Evolutionary conservation across 2,113 vertebrate genomes (phyloP).

Genomic region (Mustela lutreola): DNA sequence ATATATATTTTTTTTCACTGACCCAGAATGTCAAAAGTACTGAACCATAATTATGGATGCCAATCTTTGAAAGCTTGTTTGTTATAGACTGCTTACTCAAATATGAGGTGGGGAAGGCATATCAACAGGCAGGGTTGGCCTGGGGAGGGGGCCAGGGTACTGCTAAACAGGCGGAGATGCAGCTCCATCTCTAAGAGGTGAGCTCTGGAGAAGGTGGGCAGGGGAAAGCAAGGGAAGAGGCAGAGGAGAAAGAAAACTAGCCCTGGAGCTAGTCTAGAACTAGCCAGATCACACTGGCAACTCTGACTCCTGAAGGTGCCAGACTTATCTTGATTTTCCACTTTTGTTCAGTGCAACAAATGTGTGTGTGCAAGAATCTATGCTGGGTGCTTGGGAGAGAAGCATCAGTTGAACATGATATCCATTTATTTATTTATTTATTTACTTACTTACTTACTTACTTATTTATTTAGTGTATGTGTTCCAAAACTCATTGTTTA

Average conservation of each 20-base stretch:
- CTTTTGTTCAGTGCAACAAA: neutral
- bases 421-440: no score
- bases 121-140: neutral
- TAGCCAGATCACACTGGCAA: neutral
- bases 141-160: neutral
- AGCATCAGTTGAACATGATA: neutral
- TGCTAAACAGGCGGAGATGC: fast-evolving
- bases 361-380: neutral
- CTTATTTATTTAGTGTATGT: no score
- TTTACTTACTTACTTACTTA: no score
- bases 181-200: neutral
- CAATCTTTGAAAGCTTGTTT: neutral
- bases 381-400: neutral
- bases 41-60: neutral
- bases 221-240: no score
- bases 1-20: neutral
- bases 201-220: fast-evolving
- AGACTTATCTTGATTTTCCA: neutral
- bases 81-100: neutral
- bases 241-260: neutral
- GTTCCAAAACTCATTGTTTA: no score
- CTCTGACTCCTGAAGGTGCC: neutral
- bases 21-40: conserved; percentile 52
- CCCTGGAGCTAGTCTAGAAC: neutral
- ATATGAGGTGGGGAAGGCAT: neutral